These are phyloP conservation scores for Premnoplex brunnescens DNA, from an alignment of 2,797 vertebrate species.

Conservation along the genomic window DNA sequence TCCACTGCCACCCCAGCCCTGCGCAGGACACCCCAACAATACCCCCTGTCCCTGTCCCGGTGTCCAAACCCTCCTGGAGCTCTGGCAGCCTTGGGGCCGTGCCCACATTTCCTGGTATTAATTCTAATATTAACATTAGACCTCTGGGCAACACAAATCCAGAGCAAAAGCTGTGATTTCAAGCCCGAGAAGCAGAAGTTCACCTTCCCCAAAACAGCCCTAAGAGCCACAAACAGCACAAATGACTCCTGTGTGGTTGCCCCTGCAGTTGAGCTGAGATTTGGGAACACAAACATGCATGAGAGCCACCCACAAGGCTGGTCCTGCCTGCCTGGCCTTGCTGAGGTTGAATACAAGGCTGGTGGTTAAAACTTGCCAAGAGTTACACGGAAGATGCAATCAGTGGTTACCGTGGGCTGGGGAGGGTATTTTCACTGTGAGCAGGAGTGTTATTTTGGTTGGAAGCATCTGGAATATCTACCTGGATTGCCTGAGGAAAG, in stretches of 20 bases:
- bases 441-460: rapidly evolving
- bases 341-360: background rate
- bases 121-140: background rate
- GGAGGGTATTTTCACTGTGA: background rate
- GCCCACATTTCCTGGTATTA: background rate
- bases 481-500: conserved; percentile 85
- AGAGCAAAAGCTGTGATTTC: background rate
- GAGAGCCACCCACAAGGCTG: background rate
- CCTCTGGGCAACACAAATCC: background rate
- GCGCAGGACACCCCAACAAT: background rate
- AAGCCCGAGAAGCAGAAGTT: background rate
- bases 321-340: background rate
- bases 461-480: conserved; percentile 70
- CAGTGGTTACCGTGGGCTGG: background rate
- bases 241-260: background rate
- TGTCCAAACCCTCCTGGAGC: background rate
- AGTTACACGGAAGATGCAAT: background rate
- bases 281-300: background rate
- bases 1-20: background rate
- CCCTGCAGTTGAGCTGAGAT: background rate
- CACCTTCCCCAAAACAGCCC: background rate
- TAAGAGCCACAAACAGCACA: background rate
- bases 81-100: background rate
- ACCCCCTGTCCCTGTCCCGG: rapidly evolving
- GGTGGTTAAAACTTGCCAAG: background rate